Evolutionary conservation across 2,888 invertebrate genomes (phyloP), one percentile per base, ranked within the genome.

Genomic region (Rapana venosa): DNA sequence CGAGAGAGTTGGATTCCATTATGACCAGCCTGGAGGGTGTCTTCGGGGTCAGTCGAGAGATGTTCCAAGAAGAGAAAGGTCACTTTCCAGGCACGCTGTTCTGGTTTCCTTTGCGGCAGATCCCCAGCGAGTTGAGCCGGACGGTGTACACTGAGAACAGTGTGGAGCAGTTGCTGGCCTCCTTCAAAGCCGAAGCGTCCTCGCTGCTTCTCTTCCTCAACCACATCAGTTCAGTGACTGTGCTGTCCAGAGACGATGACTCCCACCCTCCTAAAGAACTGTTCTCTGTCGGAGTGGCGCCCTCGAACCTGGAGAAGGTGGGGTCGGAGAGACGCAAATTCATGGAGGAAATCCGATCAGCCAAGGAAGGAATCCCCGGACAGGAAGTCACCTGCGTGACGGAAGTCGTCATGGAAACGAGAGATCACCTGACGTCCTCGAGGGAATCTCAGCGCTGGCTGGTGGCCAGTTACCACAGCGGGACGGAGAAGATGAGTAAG

Each of bases 131-230:
- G 13, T 90, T 95, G n/a, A 95, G 94, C 30, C 91, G 92, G 22
- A 94, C 91, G 1, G 58, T 93, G n/a, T 95, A 94, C 88, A 86
- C 91, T 26, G 84, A 91, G 32, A 87, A 91, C 15, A 94, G 17
- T 1, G 92, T 95, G 35, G 84, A 90, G 13, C 92, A 93, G n/a
- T 90, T 95, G 32, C 94, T 94, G 47, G 81, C 92, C 11, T 91
- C 93, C 26, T 94, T 95, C 88, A 90, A 93, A 88, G 89, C 93
- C 30, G 94, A 95, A 70, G 93, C 94, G 4, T 92, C 94, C 79
- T 91, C 93, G 26, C 90, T 94, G 30, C 91, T 95, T n/a, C 47
- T 95, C 4, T 96, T 96, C 90, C 92, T 95, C n/a, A 95, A 93
- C 88, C 93, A 91, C 58, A 90, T 96, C 15, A 93, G 94, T 88